Percentiles rank a stretch among this genome's conserved stretches.
Evolutionary conservation across 2,888 invertebrate genomes (phyloP).

Genomic region (Andrena fulva): DNA sequence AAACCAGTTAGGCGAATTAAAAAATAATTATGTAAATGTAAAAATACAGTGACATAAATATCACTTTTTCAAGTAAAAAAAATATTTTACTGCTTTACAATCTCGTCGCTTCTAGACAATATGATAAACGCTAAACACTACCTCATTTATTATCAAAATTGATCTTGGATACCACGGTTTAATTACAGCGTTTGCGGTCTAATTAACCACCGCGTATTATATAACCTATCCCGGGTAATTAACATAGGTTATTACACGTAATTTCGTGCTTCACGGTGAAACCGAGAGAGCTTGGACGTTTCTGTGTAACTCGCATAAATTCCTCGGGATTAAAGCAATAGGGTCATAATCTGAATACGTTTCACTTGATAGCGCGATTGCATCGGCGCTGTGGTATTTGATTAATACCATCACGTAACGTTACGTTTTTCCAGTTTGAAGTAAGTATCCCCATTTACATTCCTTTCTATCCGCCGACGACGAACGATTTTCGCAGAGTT

Average conservation of each 20-base stretch:
- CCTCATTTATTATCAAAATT: slow-evolving; percentile 20
- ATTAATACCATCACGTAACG: slow-evolving; percentile 28
- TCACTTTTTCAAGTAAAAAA: no score
- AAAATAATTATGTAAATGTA: no score
- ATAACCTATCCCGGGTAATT: slow-evolving; percentile 45
- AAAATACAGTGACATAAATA: no score
- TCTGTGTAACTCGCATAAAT: slow-evolving; percentile 33
- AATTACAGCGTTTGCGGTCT: slow-evolving; percentile 39
- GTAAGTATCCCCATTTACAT: slow-evolving; percentile 14
- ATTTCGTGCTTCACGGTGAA: slow-evolving; percentile 47
- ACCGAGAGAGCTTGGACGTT: slow-evolving; percentile 26
- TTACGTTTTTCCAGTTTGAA: slow-evolving; percentile 3
- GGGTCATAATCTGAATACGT: slow-evolving; percentile 36
- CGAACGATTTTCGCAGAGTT: background rate
- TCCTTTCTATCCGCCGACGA: background rate
- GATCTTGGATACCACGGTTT: slow-evolving; percentile 10
- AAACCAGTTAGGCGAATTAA: no score
- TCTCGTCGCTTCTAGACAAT: background rate
- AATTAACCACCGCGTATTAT: slow-evolving; percentile 58
- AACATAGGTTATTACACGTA: slow-evolving; percentile 40
- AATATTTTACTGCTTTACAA: no score
- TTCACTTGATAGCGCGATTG: slow-evolving; percentile 15
- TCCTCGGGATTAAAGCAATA: slow-evolving; percentile 25
- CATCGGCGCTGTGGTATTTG: background rate
- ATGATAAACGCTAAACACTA: slow-evolving; percentile 12